phyloP scores from a whole-genome alignment of 2,888 invertebrate species.

The Drosophila helvetica region DNA sequence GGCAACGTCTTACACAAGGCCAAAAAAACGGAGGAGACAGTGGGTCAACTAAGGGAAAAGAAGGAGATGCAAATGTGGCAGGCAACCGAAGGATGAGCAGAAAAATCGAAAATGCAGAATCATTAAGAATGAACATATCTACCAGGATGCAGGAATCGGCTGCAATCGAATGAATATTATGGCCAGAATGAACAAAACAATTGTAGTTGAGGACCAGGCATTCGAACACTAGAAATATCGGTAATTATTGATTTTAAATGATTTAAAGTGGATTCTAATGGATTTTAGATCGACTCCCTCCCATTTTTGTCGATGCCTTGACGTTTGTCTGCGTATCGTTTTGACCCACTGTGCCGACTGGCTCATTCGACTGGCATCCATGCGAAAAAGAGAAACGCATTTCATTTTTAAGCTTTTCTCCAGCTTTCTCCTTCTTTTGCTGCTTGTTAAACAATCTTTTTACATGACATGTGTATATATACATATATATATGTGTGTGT shows the following conservation, averaged over 20 bases:
- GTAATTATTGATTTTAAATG: no score
- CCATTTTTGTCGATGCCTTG: no score
- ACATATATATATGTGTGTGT: not conserved
- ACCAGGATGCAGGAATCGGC: not conserved
- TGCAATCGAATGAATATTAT: no score
- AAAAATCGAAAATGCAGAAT: not conserved
- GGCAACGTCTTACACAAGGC: conserved; percentile 37
- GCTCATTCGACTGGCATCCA: conserved; percentile 38
- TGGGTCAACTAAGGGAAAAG: conserved; percentile 5
- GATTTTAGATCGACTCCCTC: no score
- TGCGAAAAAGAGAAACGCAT: conserved; percentile 70
- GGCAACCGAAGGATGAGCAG: not conserved
- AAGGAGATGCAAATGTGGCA: not conserved
- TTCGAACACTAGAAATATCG: no score
- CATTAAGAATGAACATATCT: not conserved
- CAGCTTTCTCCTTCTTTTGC: conserved; percentile 22
- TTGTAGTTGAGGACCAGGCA: no score
- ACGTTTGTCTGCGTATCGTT: not conserved
- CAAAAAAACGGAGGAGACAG: conserved; percentile 21
- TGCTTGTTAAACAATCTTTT: conserved; percentile 72
- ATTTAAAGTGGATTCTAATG: no score
- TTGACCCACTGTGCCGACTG: conserved; percentile 31
- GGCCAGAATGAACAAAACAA: no score
- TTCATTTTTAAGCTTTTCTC: conserved; percentile 64
- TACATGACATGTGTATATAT: conserved; percentile 68